Evolutionary conservation across 37 sponge, comb jelly and placozoan species (phyloP), one percentile per base, ranked within the genome.

Genomic region (Amphimedon queenslandica): DNA sequence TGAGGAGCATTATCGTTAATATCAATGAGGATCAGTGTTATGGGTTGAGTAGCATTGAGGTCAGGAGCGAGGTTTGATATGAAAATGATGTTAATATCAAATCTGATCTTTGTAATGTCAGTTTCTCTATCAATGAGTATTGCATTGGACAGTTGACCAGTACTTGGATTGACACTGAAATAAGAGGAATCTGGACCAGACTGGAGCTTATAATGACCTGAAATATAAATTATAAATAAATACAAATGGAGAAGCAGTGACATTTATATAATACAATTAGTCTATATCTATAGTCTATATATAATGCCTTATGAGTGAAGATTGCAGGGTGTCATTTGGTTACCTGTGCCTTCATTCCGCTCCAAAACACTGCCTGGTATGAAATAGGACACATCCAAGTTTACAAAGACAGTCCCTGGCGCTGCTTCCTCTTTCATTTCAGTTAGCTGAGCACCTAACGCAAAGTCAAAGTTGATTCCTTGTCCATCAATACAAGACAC

Each of bases 1-100:
- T 0, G 34, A 30, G 90, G 90, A 4, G 80, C 1, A 60, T 87
- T 87, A 37, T 87, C 88, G 41, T 87, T 87, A 21, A 87, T 43
- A 51, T 87, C 88, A 0, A 1, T n/a, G 0, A 86, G 25, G 13
- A n/a, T 1, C 18, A 80, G 33, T 23, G 6, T 21, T n/a, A 75
- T 25, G 27, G 29, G 25, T 3, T 18, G 2, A 3, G 31, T 56
- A 4, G 40, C 64, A 40, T 39, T 41, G 42, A 63, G 31, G n/a
- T 35, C 40, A 2, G 63, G 63, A 33, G 41, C 66, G 2, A 76
- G 66, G 13, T 47, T 47, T 2, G 84, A 66, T 33, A 68, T 75
- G 63, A 69, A 83, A 1, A 47, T 76, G 28, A 83, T 72, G 0
- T 63, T 3, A 23, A 83, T 64, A 2, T 42, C n/a, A 58, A 72